Percentiles rank a stretch among this genome's conserved stretches.
These are phyloP conservation scores for Picus viridis DNA, from an alignment of 2,797 vertebrate genomes.

Conservation along the genomic window DNA sequence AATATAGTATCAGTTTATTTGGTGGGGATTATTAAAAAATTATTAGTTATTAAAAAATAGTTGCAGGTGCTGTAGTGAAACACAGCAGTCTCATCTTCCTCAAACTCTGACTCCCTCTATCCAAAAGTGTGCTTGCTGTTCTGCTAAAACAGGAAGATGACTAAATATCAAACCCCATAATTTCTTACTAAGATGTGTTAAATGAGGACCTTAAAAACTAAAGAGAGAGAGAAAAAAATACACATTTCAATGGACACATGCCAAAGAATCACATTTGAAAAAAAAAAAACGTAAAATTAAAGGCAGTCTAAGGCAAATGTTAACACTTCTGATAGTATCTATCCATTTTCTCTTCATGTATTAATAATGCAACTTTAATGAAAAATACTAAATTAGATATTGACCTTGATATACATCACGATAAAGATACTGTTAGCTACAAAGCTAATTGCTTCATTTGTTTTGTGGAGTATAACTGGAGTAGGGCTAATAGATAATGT, in stretches of 20 bases:
- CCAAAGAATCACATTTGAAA: background rate
- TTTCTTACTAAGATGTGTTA: background rate
- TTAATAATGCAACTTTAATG: background rate
- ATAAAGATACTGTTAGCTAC: background rate
- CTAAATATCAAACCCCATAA: background rate
- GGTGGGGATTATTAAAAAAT: background rate
- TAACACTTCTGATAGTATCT: background rate
- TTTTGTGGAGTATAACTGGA: background rate
- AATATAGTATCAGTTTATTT: background rate
- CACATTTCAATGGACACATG: accelerated
- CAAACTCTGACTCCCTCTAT: background rate
- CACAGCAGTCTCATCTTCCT: background rate
- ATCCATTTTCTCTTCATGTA: background rate
- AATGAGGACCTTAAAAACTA: background rate
- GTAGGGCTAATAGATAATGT: background rate
- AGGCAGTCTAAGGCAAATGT: background rate
- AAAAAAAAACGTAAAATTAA: background rate
- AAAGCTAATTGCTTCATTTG: conserved; percentile 13
- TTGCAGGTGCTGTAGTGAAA: background rate
- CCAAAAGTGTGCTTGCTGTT: background rate
- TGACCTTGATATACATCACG: background rate
- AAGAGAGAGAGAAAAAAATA: background rate
- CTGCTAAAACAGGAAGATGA: background rate
- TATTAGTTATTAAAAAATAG: too few species aligned
- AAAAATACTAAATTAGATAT: conserved; percentile 1